Evolutionary conservation across 2,113 vertebrate species (phyloP).

Genomic region (Podilymbus podiceps): DNA sequence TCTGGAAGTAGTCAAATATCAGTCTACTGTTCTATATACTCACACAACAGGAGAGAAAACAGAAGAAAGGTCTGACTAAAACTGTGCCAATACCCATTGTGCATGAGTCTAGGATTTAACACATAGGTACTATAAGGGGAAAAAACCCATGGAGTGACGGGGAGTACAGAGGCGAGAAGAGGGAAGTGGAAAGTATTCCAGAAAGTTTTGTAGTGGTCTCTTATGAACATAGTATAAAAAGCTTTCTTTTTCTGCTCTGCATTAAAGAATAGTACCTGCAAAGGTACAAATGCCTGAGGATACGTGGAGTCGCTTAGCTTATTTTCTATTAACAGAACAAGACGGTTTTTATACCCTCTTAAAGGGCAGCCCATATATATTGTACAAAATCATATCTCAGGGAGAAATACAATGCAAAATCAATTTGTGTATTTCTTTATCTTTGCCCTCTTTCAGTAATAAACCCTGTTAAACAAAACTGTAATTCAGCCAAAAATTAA

Average conservation of each 20-base stretch:
- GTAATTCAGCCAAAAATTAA: slow-evolving; percentile 18
- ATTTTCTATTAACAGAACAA: slow-evolving; percentile 23
- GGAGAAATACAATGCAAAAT: slow-evolving; percentile 37
- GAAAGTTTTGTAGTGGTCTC: background rate
- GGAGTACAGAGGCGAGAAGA: background rate
- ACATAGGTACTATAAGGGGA: background rate
- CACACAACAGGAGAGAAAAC: background rate
- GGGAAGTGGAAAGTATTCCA: background rate
- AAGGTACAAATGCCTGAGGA: background rate
- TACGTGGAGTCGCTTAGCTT: background rate
- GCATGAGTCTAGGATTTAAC: background rate
- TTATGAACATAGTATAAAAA: background rate
- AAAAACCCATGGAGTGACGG: accelerated
- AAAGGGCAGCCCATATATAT: slow-evolving; percentile 7
- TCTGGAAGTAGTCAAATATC: background rate
- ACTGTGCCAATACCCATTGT: background rate
- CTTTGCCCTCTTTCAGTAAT: background rate
- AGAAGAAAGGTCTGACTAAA: background rate
- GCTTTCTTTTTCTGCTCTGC: background rate
- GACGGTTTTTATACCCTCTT: background rate
- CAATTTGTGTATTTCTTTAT: background rate
- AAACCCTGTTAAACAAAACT: background rate
- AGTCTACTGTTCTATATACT: background rate
- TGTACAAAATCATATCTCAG: background rate
- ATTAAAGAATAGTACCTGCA: background rate